phyloP scores from a whole-genome alignment of 2,797 vertebrate genomes.

The Macropus fuliginosus region DNA sequence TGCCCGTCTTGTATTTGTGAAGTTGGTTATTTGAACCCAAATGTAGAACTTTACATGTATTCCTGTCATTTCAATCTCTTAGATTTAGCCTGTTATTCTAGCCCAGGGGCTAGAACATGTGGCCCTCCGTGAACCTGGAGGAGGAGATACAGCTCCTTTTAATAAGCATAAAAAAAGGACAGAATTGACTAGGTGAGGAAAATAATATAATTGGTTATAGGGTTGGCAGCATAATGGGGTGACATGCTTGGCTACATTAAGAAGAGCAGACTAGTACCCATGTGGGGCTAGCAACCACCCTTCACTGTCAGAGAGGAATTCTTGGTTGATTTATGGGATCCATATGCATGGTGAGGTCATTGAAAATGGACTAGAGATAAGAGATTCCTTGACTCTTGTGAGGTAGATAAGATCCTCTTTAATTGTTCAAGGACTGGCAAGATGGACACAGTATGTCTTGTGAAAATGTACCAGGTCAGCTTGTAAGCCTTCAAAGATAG shows the following conservation, averaged over 20 bases:
- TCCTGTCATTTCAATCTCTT: too few relatives aligned
- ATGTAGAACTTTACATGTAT: neutral
- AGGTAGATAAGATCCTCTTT: neutral
- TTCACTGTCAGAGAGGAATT: neutral
- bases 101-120: too few relatives aligned
- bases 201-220: neutral
- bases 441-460: neutral
- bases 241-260: neutral
- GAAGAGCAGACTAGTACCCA: neutral
- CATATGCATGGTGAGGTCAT: neutral
- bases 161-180: neutral
- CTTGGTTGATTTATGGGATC: neutral
- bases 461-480: neutral
- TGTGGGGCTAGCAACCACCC: neutral
- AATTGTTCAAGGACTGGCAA: neutral
- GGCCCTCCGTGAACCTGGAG: neutral
- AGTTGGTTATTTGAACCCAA: neutral
- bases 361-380: neutral
- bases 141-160: neutral
- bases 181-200: neutral
- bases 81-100: too few relatives aligned
- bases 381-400: neutral
- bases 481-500: neutral
- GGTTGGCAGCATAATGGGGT: neutral
- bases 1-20: neutral